A percentile compares a stretch with the other conserved stretches of the same genome.
phyloP scores from a whole-genome alignment of 2,797 vertebrate species.

The Pipistrellus pipistrellus region DNA sequence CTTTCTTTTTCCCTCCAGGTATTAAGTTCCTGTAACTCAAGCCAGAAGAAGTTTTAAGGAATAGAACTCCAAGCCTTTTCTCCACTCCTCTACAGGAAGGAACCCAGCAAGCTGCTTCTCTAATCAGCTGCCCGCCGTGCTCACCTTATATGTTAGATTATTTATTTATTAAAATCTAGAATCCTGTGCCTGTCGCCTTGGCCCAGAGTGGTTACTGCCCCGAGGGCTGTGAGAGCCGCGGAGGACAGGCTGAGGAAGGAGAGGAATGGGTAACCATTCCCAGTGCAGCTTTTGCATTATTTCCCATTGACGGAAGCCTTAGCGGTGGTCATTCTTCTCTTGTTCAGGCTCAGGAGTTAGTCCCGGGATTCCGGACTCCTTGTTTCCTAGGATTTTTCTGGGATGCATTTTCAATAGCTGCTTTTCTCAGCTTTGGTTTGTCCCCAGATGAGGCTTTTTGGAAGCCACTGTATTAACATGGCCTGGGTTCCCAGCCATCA shows the following conservation, averaged over 20 bases:
- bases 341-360: constrained; percentile 66
- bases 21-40: constrained; percentile 89
- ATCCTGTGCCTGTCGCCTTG: constrained; percentile 88
- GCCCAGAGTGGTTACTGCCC: constrained; percentile 88
- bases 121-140: constrained; percentile 86
- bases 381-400: constrained; percentile 72
- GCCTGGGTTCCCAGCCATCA: constrained; percentile 59
- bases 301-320: constrained; percentile 47
- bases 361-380: constrained; percentile 68
- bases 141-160: constrained; percentile 90
- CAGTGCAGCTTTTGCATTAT: neutral
- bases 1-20: constrained; percentile 89
- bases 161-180: constrained; percentile 96
- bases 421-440: constrained; percentile 71
- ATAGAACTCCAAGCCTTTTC: constrained; percentile 85
- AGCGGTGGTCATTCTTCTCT: constrained; percentile 43
- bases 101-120: constrained; percentile 88
- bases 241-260: constrained; percentile 70
- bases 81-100: constrained; percentile 87
- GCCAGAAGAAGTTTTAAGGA: constrained; percentile 84
- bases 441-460: constrained; percentile 69
- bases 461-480: constrained; percentile 66
- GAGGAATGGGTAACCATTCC: constrained; percentile 41
- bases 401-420: constrained; percentile 74
- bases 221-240: constrained; percentile 76